A percentile compares a stretch with the other conserved stretches of the same genome.
phyloP scores from a whole-genome alignment of 92 coral and sea anemone genomes.

The Zoanthus solanderi region DNA sequence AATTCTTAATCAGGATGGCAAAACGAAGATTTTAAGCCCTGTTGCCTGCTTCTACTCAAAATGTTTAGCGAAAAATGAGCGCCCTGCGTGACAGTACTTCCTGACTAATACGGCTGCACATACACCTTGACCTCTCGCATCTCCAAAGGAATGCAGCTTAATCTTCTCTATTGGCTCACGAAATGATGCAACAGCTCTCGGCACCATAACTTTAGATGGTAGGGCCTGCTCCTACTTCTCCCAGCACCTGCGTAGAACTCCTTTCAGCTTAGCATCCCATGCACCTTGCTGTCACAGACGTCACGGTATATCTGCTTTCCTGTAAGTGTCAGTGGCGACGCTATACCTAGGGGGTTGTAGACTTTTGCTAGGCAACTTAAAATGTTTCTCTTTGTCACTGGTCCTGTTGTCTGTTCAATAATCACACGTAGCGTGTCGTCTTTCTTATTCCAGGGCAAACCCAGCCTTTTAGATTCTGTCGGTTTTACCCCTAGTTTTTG shows the following conservation, averaged over 20 bases:
- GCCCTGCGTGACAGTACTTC: no score
- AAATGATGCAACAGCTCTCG: slow-evolving; percentile 8
- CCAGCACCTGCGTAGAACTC: neutral
- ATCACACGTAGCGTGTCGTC: neutral
- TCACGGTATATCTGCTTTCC: slow-evolving; percentile 58
- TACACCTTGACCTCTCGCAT: neutral
- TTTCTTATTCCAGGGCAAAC: slow-evolving; percentile 45
- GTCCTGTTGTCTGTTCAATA: neutral
- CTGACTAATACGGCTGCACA: neutral
- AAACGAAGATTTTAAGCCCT: no score
- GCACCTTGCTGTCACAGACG: slow-evolving; percentile 39
- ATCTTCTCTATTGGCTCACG: neutral
- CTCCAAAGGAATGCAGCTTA: slow-evolving; percentile 28
- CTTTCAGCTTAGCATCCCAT: slow-evolving; percentile 52
- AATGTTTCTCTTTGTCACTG: slow-evolving; percentile 23
- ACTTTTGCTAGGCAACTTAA: slow-evolving; percentile 36
- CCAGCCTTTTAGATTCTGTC: slow-evolving; percentile 43
- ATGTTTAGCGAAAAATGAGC: no score
- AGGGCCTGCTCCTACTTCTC: slow-evolving; percentile 43
- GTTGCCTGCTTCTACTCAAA: no score
- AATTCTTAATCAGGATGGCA: no score
- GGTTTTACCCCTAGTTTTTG: slow-evolving; percentile 46
- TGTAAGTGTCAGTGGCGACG: slow-evolving; percentile 14
- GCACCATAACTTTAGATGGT: neutral
- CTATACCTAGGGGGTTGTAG: neutral